These are phyloP conservation scores for Brachyistius frenatus DNA, from an alignment of 2,113 vertebrate species.

Conservation along the genomic window DNA sequence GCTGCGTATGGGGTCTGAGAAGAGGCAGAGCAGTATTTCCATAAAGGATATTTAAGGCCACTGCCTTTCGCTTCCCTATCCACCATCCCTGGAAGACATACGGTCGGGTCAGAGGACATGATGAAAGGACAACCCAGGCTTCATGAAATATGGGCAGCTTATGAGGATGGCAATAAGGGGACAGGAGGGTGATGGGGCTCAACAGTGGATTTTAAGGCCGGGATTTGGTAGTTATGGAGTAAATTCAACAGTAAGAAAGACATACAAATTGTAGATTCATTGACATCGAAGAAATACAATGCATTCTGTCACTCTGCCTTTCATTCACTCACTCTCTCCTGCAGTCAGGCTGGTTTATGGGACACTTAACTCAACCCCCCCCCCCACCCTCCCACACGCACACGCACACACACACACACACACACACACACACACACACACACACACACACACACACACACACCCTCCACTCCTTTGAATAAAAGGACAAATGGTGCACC, in stretches of 20 bases:
- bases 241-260: slow-evolving; percentile 47
- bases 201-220: slow-evolving; percentile 21
- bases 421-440: too few relatives aligned
- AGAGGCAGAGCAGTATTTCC: slow-evolving; percentile 71
- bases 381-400: slow-evolving; percentile 27
- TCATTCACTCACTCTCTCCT: slow-evolving; percentile 24
- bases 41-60: slow-evolving; percentile 82
- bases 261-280: slow-evolving; percentile 32
- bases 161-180: slow-evolving; percentile 46
- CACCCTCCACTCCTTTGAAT: slow-evolving; percentile 27
- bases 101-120: slow-evolving; percentile 62
- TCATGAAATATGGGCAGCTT: slow-evolving; percentile 75
- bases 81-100: slow-evolving; percentile 54
- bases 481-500: slow-evolving; percentile 75
- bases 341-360: slow-evolving; percentile 35
- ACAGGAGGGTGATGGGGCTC: slow-evolving; percentile 26
- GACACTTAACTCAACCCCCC: slow-evolving; percentile 43
- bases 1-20: slow-evolving; percentile 31
- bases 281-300: slow-evolving; percentile 29
- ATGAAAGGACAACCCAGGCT: slow-evolving; percentile 59
- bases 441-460: too few relatives aligned
- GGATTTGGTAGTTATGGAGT: slow-evolving; percentile 31
- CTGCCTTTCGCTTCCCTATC: slow-evolving; percentile 53
- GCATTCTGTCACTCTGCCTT: slow-evolving; percentile 12
- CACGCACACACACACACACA: too few relatives aligned